Base-by-base conservation (phyloP, 2,113 vertebrate genomes). In the Lepisosteus oculatus region DNA sequence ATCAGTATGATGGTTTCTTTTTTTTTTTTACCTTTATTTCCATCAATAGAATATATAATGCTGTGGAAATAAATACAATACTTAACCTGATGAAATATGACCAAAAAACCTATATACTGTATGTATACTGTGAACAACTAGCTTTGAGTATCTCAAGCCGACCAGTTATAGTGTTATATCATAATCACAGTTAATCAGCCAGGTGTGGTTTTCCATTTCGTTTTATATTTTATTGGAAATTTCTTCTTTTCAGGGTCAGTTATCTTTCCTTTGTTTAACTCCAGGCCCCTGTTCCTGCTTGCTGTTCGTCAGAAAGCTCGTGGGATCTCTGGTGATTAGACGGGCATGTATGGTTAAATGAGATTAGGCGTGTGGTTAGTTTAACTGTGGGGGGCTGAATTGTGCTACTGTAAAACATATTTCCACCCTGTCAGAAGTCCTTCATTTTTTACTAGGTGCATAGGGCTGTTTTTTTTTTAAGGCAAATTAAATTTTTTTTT, bases 101-200 rank as follows among this genome's bases (percentile, higher is more conserved):
- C 44, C 8, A 47, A 70, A 61, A 69, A 61, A 41, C 47, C 51
- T 55, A 67, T 55, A 73, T 61, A 11, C 54, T 43, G 6, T 5
- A 63, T 15, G 43, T 61, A 61, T 73, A 73, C 67, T 74, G 72
- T 74, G 72, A 74, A 74, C 67, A 69, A 56, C 29, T 74, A 64
- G 42, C 66, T 73, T 68, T 63, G 44, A 73, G 11, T 51, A 63
- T 68, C 14, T 51, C 41, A 64, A 55, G 45, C 51, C 44, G 42
- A 69, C 44, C 45, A 43, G 15, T 47, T 73, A 71, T 47, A 42
- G 13, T 43, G 12, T 67, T 68, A 63, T 13, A 59, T 59, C 12
- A 59, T 59, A 59, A 68, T 68, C 45, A 64, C 72, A 65, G 59
- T 68, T 74, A 64, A 45, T 74, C 67, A 74, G 61, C 72, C 44